Conservation (phyloP, 1,140 invertebrate species). For the Aphaenogaster floridana region DNA sequence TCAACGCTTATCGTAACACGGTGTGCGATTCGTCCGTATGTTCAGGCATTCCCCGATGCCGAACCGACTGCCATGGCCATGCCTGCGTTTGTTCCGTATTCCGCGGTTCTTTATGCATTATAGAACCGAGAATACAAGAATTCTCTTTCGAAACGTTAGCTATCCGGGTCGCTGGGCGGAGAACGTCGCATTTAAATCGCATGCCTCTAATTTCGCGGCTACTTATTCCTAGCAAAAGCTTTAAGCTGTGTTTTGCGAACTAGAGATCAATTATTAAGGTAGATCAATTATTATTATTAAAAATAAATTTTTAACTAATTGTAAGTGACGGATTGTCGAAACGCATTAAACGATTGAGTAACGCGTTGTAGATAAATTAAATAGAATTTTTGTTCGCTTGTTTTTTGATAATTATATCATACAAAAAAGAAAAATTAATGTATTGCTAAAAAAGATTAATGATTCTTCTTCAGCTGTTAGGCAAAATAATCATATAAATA, state of each 20-base stretch:
- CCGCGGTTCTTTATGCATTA: conserved; percentile 53
- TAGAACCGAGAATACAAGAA: conserved; percentile 45
- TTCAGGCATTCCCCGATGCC: background rate
- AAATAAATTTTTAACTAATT: background rate
- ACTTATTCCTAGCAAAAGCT: conserved; percentile 2
- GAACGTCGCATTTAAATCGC: conserved; percentile 44
- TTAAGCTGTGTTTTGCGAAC: background rate
- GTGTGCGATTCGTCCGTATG: conserved; percentile 41
- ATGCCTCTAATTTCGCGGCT: conserved; percentile 13
- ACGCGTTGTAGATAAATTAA: background rate
- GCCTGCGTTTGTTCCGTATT: conserved; percentile 46
- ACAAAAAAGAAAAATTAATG: background rate
- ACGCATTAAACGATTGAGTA: background rate
- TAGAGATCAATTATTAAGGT: conserved; percentile 27
- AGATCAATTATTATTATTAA: conserved; percentile 20
- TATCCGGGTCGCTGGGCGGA: background rate
- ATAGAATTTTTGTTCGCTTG: background rate
- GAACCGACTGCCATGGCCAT: conserved; percentile 3
- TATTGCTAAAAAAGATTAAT: background rate
- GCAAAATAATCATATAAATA: background rate
- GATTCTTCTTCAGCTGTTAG: background rate
- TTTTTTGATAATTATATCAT: background rate
- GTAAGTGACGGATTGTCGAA: background rate
- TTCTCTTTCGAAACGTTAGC: conserved; percentile 38
- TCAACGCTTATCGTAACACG: conserved; percentile 28